A percentile compares a stretch with the other conserved stretches of the same genome.
phyloP scores from a whole-genome alignment of 2,113 vertebrate genomes.

The Corynorhinus townsendii region DNA sequence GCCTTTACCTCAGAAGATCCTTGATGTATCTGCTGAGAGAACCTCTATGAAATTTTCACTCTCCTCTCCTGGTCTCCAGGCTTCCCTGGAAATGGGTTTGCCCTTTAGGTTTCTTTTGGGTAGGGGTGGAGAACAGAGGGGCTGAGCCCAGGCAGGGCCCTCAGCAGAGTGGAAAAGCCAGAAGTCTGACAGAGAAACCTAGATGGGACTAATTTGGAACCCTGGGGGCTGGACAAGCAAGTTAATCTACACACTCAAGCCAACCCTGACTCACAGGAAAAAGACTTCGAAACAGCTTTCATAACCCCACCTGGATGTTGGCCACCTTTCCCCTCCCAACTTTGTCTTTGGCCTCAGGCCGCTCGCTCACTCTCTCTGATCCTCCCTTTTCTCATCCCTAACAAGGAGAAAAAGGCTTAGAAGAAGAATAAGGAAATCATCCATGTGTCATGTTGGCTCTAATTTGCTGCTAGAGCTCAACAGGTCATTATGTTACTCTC shows the following conservation, averaged over 20 bases:
- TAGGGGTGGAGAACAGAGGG: not conserved
- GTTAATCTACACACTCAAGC: slow-evolving; percentile 32
- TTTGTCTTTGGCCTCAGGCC: slow-evolving; percentile 19
- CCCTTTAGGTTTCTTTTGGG: not conserved
- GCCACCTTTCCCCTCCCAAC: slow-evolving; percentile 34
- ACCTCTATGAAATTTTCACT: not conserved
- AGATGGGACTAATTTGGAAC: slow-evolving; percentile 15
- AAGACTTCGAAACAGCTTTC: slow-evolving; percentile 52
- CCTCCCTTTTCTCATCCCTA: slow-evolving; percentile 11
- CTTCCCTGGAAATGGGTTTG: not conserved
- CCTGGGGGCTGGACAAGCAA: slow-evolving; percentile 43
- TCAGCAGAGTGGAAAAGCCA: not conserved
- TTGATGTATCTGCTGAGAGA: not conserved
- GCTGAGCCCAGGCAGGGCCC: not conserved
- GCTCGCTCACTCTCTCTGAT: not conserved
- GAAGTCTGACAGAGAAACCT: not conserved
- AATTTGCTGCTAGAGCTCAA: not conserved
- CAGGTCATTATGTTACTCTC: not conserved
- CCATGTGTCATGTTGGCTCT: not conserved
- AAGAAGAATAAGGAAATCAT: not conserved
- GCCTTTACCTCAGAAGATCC: not conserved
- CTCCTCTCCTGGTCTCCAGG: not conserved
- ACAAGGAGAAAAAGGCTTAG: not conserved
- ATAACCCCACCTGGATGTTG: not conserved
- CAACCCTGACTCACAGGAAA: slow-evolving; percentile 60